Evolutionary conservation across 2,113 vertebrate genomes (phyloP).

Genomic region (Tilapia sparmanii): DNA sequence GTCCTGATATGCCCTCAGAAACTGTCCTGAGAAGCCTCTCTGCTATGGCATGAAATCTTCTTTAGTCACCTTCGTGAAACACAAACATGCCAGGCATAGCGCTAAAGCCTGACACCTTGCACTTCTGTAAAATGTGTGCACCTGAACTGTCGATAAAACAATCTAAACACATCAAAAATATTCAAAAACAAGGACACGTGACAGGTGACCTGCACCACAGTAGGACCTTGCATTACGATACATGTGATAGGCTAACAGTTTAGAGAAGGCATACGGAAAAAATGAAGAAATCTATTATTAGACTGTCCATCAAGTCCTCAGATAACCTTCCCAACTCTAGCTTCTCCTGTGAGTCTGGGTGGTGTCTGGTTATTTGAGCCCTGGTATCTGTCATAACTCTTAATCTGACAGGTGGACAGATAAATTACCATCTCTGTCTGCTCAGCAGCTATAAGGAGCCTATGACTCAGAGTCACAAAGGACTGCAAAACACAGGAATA

Average conservation of each 20-base stretch:
- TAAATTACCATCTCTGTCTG: not conserved
- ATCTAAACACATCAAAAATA: not conserved
- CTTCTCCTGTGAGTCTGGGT: constrained; percentile 3
- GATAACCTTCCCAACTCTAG: constrained; percentile 11
- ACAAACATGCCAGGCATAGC: not conserved
- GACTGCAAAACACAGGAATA: not conserved
- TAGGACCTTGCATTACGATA: constrained; percentile 14
- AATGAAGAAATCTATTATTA: constrained; percentile 36
- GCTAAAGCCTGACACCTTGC: not conserved
- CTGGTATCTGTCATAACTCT: constrained; percentile 14
- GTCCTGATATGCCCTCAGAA: not conserved
- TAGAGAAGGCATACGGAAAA: constrained; percentile 9
- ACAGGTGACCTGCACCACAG: not conserved
- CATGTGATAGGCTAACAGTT: not conserved
- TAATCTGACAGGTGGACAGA: constrained; percentile 2
- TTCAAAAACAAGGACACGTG: not conserved
- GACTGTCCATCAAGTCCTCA: constrained; percentile 10
- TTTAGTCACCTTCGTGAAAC: constrained; percentile 5
- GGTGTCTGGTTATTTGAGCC: constrained; percentile 4
- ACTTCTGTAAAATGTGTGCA: not conserved
- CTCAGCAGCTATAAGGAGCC: not conserved
- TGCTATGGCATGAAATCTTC: constrained; percentile 12
- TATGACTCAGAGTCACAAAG: not conserved
- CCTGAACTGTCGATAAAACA: not conserved
- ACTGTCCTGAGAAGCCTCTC: not conserved